A percentile compares a stretch with the other conserved stretches of the same genome.
Evolutionary conservation across 1,140 invertebrate species (phyloP).

Genomic region (Gonioctena quinquepunctata): DNA sequence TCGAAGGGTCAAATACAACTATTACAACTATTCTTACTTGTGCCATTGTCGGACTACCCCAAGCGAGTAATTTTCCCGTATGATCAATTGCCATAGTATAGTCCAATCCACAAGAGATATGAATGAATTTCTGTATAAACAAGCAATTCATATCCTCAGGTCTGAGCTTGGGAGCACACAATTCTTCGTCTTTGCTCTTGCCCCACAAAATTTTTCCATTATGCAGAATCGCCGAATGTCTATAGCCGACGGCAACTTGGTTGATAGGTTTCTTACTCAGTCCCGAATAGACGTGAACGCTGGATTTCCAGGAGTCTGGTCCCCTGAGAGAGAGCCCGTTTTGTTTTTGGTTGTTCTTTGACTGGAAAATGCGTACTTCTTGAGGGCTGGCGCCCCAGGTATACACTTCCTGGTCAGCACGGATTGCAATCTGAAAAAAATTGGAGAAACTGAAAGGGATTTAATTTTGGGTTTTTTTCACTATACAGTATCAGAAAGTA

Average conservation of each 20-base stretch:
- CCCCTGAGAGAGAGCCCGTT: constrained; percentile 34
- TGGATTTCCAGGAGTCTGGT: constrained; percentile 47
- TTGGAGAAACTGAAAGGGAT: not conserved
- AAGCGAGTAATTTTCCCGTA: constrained; percentile 63
- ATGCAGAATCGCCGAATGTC: constrained; percentile 19
- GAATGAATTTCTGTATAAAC: constrained; percentile 48
- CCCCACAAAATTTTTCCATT: constrained; percentile 40
- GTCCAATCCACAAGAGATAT: constrained; percentile 70
- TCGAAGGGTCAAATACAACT: not conserved
- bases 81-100: constrained; percentile 70
- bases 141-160: constrained; percentile 40
- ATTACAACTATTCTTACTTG: constrained; percentile 56
- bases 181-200: constrained; percentile 49
- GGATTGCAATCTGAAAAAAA: constrained; percentile 67
- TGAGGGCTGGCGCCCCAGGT: constrained; percentile 81
- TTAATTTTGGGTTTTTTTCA: too few species aligned
- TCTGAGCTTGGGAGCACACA: constrained; percentile 44
- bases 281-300: constrained; percentile 43
- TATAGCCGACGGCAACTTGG: constrained; percentile 48
- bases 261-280: constrained; percentile 43
- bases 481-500: too few species aligned
- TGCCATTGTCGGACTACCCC: constrained; percentile 67
- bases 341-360: constrained; percentile 43
- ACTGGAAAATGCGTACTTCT: constrained; percentile 63
- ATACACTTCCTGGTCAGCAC: constrained; percentile 68